phyloP scores from a whole-genome alignment of 1,140 invertebrate species.

The Halesus radiatus region DNA sequence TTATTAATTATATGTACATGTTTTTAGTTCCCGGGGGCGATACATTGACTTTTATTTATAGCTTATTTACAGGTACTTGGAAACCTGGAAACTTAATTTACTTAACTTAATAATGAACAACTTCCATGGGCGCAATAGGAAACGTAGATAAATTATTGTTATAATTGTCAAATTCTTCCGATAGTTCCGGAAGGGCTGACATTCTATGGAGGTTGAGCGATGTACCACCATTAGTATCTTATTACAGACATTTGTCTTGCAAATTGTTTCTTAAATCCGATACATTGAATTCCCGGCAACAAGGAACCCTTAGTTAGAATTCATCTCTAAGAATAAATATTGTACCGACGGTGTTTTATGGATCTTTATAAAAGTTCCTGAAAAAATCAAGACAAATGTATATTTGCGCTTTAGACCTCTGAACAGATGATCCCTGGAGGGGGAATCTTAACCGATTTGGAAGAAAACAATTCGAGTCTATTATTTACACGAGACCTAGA shows the following conservation, averaged over 20 bases:
- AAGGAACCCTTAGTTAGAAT: background rate
- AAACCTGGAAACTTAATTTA: background rate
- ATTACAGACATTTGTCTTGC: constrained; percentile 13
- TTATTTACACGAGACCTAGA: too few species aligned
- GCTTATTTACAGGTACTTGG: background rate
- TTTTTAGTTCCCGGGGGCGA: too few species aligned
- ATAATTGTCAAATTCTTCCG: background rate
- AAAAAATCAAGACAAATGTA: too few species aligned
- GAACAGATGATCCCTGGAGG: too few species aligned
- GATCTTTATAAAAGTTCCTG: too few species aligned
- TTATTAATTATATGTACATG: too few species aligned
- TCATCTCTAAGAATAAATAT: background rate
- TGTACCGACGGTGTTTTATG: background rate
- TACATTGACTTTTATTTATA: too few species aligned
- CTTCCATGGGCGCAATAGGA: background rate
- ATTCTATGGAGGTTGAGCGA: background rate
- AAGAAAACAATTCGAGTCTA: too few species aligned
- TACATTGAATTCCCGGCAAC: background rate
- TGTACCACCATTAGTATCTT: background rate
- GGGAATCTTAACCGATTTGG: too few species aligned
- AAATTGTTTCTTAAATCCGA: background rate
- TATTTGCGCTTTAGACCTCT: too few species aligned
- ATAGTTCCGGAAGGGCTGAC: background rate
- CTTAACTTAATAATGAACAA: background rate
- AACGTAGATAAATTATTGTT: background rate